Conservation (phyloP, 2,797 vertebrate genomes). For the Danio choprae region DNA sequence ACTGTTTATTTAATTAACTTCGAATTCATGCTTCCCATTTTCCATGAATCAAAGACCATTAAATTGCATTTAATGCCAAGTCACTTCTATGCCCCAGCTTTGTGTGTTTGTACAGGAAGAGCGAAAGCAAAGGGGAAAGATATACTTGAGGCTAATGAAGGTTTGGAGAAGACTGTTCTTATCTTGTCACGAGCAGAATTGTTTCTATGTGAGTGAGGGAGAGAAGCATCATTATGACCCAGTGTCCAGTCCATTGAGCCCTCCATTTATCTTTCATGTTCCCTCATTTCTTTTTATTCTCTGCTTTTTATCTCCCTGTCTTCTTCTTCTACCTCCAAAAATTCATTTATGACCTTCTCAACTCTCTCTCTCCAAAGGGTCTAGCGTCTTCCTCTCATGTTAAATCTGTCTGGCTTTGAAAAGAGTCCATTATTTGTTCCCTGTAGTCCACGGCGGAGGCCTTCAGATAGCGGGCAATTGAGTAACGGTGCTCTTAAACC, state of each 20-base stretch:
- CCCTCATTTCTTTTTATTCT: constrained; percentile 62
- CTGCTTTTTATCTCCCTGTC: constrained; percentile 68
- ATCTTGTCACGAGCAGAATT: constrained; percentile 71
- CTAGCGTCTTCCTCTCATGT: constrained; percentile 32
- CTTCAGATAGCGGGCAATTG: constrained; percentile 19
- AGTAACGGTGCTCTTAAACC: constrained; percentile 25
- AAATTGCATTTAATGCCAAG: constrained; percentile 66
- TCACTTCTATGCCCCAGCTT: constrained; percentile 50
- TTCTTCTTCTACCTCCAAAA: constrained; percentile 66
- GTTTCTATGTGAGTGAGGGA: constrained; percentile 60
- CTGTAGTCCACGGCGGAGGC: background rate
- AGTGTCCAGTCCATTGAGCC: constrained; percentile 65
- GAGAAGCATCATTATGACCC: constrained; percentile 54
- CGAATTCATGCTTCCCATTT: constrained; percentile 67
- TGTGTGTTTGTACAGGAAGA: constrained; percentile 31
- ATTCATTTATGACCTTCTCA: constrained; percentile 67
- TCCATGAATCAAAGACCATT: constrained; percentile 65
- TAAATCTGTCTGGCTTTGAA: constrained; percentile 55
- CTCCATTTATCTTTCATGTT: constrained; percentile 69
- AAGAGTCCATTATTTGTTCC: constrained; percentile 57
- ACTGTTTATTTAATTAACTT: constrained; percentile 58
- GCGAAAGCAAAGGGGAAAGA: background rate
- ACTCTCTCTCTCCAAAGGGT: constrained; percentile 54
- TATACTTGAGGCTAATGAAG: constrained; percentile 57
- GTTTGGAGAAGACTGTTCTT: constrained; percentile 71